Base-by-base conservation (phyloP, 2,113 vertebrate species). In the Neolamprologus longior region DNA sequence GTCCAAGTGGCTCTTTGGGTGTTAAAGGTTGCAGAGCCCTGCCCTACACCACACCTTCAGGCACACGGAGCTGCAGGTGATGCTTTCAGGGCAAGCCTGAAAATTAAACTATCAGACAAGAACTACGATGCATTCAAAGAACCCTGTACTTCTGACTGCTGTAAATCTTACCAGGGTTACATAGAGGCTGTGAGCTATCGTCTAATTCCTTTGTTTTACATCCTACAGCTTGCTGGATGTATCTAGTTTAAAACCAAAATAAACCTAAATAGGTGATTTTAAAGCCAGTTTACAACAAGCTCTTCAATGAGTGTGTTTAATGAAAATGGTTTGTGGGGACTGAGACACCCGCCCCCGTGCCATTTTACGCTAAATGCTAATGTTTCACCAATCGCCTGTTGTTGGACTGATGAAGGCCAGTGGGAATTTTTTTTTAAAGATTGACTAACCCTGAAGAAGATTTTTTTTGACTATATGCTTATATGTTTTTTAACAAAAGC, bases 21-120 rank as follows among this genome's bases (percentile, higher is more conserved):
- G 50, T 53, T 53, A 53, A 53, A 53, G 50, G 19, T 53, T 53
- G 50, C 50, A 53, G 50, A 53, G 5, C 19, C 19, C 50, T 53
- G 19, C 50, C 19, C 50, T 53, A 53, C 50, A 53, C 50, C 50
- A 53, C 19, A 53, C 50, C 50, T 53, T 53, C 50, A 19, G 2
- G 47, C 4, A 0, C 47, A 50, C 47, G 0, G 1, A 50, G 15
- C 47, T 50, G 15, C 47, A 50, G 15, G 47, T 50, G 47, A 50
- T 50, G 15, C 15, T 17, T 50, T 50, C 15, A 50, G 47, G 47
- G 17, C 47, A 19, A 50, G 47, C 47, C 47, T 8, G 4, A 3
- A 50, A 50, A 50, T 19, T 50, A 50, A 50, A 50, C 47, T 19
- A 50, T 50, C 47, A 50, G 47, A 50, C 47, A 50, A 50, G 47